A percentile compares a stretch with the other conserved stretches of the same genome.
Conservation (phyloP, 2,113 vertebrate species). For the Xiphias gladius region DNA sequence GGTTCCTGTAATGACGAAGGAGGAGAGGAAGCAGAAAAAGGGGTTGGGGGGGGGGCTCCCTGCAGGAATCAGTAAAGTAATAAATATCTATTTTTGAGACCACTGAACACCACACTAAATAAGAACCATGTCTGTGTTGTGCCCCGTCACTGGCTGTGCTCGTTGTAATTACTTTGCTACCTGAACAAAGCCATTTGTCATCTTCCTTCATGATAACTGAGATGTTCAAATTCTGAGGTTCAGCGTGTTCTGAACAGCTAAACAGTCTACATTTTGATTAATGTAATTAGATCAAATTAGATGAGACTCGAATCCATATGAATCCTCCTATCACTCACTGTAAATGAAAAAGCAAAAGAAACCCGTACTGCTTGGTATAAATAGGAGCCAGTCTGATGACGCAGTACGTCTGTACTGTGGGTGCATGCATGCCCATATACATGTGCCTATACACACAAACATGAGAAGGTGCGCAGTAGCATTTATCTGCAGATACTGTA, state of each 20-base stretch:
- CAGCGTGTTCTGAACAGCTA: neutral
- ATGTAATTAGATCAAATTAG: conserved; percentile 5
- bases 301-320: neutral
- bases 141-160: neutral
- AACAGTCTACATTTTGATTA: neutral
- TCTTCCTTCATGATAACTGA: neutral
- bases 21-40: neutral
- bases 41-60: neutral
- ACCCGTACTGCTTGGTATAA: neutral
- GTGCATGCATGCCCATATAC: neutral
- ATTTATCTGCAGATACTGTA: neutral
- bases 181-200: neutral
- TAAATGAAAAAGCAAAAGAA: neutral
- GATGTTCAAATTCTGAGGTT: neutral
- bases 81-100: conserved; percentile 11
- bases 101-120: neutral
- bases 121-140: neutral
- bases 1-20: neutral
- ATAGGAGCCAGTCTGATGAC: neutral
- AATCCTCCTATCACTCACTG: neutral
- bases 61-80: neutral
- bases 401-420: neutral
- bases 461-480: neutral
- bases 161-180: neutral
- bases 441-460: neutral